phyloP scores from a whole-genome alignment of 2,888 invertebrate genomes.

The Uropetala carovei region DNA sequence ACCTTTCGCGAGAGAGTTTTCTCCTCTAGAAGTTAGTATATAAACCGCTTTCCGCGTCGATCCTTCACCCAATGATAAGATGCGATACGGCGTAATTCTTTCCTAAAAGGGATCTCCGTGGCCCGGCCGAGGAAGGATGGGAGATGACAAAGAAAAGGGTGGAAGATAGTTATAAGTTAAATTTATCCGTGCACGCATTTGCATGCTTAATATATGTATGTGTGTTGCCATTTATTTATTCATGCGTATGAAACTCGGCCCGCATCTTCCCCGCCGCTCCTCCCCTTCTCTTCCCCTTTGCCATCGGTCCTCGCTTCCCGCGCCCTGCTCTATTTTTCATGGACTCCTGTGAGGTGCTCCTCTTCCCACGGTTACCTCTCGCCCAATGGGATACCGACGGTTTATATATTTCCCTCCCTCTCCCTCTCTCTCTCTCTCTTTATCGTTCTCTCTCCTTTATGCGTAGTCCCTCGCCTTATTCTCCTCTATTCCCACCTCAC shows the following conservation, averaged over 20 bases:
- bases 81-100: no score
- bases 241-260: constrained; percentile 43
- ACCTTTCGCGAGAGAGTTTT: no score
- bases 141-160: background rate
- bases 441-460: no score
- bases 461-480: background rate
- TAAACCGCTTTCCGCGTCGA: no score
- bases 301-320: background rate
- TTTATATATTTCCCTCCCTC: background rate
- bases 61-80: no score
- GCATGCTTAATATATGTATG: constrained; percentile 25
- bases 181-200: constrained; percentile 36
- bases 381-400: constrained; percentile 28
- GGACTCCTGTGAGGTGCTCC: constrained; percentile 30
- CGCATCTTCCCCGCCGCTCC: background rate
- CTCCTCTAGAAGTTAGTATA: no score
- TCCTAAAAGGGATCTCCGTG: no score
- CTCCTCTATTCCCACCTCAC: background rate
- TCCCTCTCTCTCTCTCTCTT: background rate
- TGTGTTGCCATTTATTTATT: constrained; percentile 45
- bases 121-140: background rate
- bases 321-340: constrained; percentile 55
- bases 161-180: constrained; percentile 37
- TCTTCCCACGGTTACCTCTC: background rate
- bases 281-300: background rate